Percentiles rank a stretch among this genome's conserved stretches.
Conservation (phyloP, 1,140 invertebrate species). For the Orchesella cincta region DNA sequence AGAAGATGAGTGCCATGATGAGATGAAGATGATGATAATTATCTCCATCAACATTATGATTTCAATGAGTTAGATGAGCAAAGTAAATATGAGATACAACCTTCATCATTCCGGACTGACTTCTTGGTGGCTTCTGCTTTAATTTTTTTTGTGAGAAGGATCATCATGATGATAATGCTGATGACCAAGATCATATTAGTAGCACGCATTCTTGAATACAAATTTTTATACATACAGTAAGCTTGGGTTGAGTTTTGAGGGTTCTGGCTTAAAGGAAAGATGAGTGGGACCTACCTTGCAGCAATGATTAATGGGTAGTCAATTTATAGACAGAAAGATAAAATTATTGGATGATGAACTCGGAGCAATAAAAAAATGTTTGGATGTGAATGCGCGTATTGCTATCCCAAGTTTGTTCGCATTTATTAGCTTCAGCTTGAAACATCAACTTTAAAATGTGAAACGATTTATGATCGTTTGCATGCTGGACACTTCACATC, state of each 20-base stretch:
- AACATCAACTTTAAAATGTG: not conserved
- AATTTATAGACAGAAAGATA: constrained; percentile 18
- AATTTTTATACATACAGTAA: not conserved
- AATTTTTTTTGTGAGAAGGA: constrained; percentile 9
- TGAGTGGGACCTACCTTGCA: not conserved
- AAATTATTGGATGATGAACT: constrained; percentile 8
- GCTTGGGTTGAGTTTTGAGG: not conserved
- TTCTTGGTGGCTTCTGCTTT: constrained; percentile 8
- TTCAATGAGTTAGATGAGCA: not conserved
- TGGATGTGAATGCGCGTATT: too few relatives aligned
- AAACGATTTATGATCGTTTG: constrained; percentile 16
- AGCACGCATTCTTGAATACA: constrained; percentile 18
- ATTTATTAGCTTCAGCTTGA: constrained; percentile 1
- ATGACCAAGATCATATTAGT: not conserved
- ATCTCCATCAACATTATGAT: constrained; percentile 26
- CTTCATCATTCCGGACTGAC: not conserved
- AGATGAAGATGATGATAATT: constrained; percentile 26
- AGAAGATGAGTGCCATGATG: constrained; percentile 24
- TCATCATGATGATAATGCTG: not conserved
- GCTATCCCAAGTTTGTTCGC: not conserved
- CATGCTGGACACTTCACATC: not conserved
- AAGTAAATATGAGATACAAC: not conserved
- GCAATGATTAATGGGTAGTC: constrained; percentile 22
- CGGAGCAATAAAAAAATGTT: not conserved
- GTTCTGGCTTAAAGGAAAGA: not conserved